phyloP scores from a whole-genome alignment of 64 coral and sea anemone species.

The Stichodactyla helianthus region DNA sequence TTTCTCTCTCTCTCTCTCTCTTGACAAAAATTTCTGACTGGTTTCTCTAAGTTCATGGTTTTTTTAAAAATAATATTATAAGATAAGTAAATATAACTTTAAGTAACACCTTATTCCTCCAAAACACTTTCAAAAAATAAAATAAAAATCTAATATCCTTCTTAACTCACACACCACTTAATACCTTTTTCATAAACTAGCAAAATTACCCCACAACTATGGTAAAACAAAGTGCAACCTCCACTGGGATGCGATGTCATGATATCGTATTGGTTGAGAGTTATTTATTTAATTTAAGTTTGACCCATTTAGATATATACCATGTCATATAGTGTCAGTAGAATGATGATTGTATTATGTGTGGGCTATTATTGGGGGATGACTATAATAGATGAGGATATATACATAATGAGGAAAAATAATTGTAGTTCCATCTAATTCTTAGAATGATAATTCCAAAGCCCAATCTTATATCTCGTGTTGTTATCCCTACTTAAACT shows the following conservation, averaged over 20 bases:
- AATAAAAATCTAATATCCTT: too few species aligned
- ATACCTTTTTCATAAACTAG: background rate
- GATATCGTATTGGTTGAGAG: background rate
- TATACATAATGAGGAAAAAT: background rate
- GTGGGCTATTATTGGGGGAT: background rate
- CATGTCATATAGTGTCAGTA: background rate
- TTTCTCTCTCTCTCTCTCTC: too few species aligned
- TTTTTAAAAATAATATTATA: too few species aligned
- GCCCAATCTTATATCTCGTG: background rate
- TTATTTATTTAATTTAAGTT: conserved; percentile 14
- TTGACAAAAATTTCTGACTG: too few species aligned
- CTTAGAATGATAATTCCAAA: background rate
- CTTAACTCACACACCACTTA: too few species aligned
- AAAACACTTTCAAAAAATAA: too few species aligned
- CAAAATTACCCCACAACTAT: background rate
- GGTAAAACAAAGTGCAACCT: background rate
- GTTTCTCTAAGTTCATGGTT: too few species aligned
- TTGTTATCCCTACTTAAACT: conserved; percentile 3
- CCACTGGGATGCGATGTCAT: background rate
- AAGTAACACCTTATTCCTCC: too few species aligned
- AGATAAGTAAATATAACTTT: too few species aligned
- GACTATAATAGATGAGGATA: conserved; percentile 1
- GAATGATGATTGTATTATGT: background rate
- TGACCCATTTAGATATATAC: background rate
- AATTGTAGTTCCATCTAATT: background rate